Evolutionary conservation across 1,140 invertebrate species (phyloP).

Genomic region (Amyelois transitella): DNA sequence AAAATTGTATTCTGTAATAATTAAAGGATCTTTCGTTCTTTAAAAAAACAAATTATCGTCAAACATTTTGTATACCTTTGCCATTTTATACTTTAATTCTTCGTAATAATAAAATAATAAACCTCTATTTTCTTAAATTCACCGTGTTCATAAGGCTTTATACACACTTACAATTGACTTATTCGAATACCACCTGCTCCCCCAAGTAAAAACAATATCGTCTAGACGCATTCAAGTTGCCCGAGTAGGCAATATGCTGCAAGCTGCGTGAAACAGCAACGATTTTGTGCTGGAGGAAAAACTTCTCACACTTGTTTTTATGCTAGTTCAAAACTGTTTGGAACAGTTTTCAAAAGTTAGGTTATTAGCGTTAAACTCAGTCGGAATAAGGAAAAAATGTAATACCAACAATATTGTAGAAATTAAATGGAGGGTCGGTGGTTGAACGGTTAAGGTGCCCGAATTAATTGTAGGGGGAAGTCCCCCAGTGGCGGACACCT

Average conservation of each 20-base stretch:
- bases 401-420: too few species aligned
- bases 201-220: constrained; percentile 20
- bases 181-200: background rate
- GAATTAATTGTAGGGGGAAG: too few species aligned
- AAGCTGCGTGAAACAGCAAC: background rate
- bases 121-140: background rate
- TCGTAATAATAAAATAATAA: too few species aligned
- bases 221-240: constrained; percentile 28
- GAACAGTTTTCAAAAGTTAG: background rate
- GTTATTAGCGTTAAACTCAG: background rate
- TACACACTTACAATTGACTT: background rate
- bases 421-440: background rate
- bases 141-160: background rate
- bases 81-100: too few species aligned
- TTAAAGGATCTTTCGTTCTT: too few species aligned
- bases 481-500: too few species aligned
- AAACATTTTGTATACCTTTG: too few species aligned
- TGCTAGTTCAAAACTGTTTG: background rate
- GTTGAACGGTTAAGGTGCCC: too few species aligned
- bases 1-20: too few species aligned
- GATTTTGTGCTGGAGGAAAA: background rate
- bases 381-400: background rate
- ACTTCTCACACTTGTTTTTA: background rate
- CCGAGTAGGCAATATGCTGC: background rate
- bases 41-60: too few species aligned